phyloP scores from a whole-genome alignment of 2,888 invertebrate species.

The Lypha dubia region DNA sequence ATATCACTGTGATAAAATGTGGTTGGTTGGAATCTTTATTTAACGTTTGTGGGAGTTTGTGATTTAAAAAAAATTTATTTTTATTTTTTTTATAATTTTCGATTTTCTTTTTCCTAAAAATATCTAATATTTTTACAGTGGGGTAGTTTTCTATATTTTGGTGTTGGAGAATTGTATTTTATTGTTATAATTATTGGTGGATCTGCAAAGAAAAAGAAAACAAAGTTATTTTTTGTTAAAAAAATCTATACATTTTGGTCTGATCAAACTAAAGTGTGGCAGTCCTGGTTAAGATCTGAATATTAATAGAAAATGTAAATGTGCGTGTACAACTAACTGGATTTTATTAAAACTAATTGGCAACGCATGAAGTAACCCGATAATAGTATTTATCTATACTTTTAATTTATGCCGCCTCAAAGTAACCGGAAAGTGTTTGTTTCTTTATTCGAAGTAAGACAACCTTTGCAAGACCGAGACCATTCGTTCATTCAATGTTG shows the following conservation, averaged over 20 bases:
- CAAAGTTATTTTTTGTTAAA: too few species aligned
- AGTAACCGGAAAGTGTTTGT: conserved; percentile 37
- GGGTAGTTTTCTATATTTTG: conserved; percentile 58
- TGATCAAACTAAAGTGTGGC: too few species aligned
- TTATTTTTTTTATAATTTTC: conserved; percentile 8
- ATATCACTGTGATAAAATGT: conserved; percentile 27
- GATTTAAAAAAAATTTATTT: conserved; percentile 13
- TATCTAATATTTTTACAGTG: conserved; percentile 23
- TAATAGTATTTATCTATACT: conserved; percentile 39
- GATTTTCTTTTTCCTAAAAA: conserved; percentile 1
- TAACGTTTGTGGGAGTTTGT: not conserved
- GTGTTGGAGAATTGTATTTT: conserved; percentile 49
- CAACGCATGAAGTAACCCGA: conserved; percentile 63
- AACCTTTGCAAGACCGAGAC: not conserved
- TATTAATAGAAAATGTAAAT: conserved; percentile 8
- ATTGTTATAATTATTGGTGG: conserved; percentile 61
- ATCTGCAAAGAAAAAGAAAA: conserved; percentile 52
- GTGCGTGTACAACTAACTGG: conserved; percentile 3
- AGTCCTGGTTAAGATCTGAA: too few species aligned
- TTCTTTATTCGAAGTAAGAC: not conserved
- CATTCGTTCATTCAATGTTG: not conserved
- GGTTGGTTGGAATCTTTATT: conserved; percentile 9
- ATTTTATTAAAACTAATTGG: conserved; percentile 60
- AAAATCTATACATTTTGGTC: too few species aligned
- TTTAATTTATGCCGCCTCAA: conserved; percentile 39